phyloP scores from a whole-genome alignment of 2,113 vertebrate genomes.

The Pagrus major region DNA sequence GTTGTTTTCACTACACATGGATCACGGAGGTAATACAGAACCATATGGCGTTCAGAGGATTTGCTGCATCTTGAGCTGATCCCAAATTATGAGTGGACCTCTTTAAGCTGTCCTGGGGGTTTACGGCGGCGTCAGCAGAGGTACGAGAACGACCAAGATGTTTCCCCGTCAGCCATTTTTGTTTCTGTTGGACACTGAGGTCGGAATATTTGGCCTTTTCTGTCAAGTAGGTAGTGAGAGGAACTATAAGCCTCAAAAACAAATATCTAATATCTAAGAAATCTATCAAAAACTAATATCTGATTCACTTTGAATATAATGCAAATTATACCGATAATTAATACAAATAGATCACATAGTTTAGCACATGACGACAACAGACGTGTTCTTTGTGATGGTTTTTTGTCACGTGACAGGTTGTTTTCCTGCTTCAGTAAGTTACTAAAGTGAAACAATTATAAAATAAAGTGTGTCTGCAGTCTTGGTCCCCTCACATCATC shows the following conservation, averaged over 20 bases:
- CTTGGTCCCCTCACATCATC: neutral
- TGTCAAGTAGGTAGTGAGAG: neutral
- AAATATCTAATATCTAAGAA: too few relatives aligned
- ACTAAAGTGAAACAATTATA: neutral
- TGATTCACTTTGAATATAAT: neutral
- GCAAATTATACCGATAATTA: neutral
- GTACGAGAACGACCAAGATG: neutral
- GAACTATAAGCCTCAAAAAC: neutral
- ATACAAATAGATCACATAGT: neutral
- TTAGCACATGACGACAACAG: neutral
- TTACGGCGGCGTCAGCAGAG: neutral
- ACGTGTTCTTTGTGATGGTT: neutral
- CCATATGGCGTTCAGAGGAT: conserved; percentile 46
- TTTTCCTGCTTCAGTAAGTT: neutral
- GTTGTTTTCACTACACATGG: conserved; percentile 49
- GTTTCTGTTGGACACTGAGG: neutral
- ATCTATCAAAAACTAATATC: neutral
- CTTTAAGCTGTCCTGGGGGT: conserved; percentile 13
- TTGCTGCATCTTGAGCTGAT: conserved; percentile 48
- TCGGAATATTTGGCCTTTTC: too few relatives aligned
- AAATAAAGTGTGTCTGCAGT: neutral
- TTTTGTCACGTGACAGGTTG: neutral
- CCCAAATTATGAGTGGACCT: conserved; percentile 40
- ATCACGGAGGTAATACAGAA: conserved; percentile 29
- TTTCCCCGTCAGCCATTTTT: neutral